A percentile compares a stretch with the other conserved stretches of the same genome.
Conservation (phyloP, 1,140 invertebrate species). For the Lordiphosa clarofinis region DNA sequence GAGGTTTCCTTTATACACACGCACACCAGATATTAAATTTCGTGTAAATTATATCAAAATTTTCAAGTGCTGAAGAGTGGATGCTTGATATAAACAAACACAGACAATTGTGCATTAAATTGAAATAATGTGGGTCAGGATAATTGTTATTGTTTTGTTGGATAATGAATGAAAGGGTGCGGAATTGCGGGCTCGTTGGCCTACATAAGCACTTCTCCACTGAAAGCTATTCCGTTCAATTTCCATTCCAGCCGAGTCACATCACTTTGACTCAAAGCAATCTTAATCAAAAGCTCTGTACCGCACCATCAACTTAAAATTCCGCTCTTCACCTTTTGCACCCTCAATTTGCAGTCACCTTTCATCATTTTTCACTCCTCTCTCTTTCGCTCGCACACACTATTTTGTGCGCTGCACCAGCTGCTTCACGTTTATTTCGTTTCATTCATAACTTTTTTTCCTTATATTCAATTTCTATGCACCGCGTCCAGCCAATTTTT, state of each 20-base stretch:
- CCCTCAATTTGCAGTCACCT: conserved; percentile 47
- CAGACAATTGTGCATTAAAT: conserved; percentile 4
- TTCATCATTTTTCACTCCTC: conserved; percentile 25
- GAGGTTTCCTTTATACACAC: conserved; percentile 17
- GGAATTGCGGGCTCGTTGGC: too few species aligned
- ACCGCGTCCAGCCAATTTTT: conserved; percentile 57
- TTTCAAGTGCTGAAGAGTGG: conserved; percentile 18
- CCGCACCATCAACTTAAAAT: conserved; percentile 39
- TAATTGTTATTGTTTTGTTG: conserved; percentile 9
- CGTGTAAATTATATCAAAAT: conserved; percentile 24
- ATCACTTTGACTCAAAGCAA: conserved; percentile 44
- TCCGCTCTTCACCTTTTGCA: conserved; percentile 46
- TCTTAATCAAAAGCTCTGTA: conserved; percentile 32
- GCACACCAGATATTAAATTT: conserved; percentile 36
- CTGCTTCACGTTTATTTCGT: conserved; percentile 27
- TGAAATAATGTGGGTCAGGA: conserved; percentile 7
- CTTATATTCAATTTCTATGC: conserved; percentile 71
- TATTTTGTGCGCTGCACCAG: background rate
- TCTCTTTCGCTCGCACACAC: too few species aligned
- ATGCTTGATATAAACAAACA: conserved; percentile 1
- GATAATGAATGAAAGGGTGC: background rate
- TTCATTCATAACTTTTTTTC: conserved; percentile 43
- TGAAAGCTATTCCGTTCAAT: too few species aligned
- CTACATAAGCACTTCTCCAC: too few species aligned
- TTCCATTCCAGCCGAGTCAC: background rate